These are phyloP conservation scores for Myripristis jacobus DNA, from an alignment of 2,797 vertebrate species.

Conservation along the genomic window DNA sequence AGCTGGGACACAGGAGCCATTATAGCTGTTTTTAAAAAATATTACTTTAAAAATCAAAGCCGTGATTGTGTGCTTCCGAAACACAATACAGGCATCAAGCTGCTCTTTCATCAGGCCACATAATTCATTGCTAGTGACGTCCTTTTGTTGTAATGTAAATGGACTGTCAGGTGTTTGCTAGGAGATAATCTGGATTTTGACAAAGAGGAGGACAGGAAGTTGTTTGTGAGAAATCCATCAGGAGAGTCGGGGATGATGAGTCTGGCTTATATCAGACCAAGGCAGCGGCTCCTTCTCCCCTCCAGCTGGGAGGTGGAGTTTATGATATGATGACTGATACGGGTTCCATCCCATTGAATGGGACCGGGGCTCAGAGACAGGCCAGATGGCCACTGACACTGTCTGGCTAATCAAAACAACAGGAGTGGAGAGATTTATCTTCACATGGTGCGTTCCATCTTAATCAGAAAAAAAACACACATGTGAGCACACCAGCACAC, in stretches of 20 bases:
- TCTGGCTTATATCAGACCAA: constrained; percentile 1
- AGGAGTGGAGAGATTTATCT: constrained; percentile 50
- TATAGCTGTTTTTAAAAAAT: background rate
- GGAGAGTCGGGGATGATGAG: constrained; percentile 25
- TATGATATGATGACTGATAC: constrained; percentile 44
- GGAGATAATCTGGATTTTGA: constrained; percentile 7
- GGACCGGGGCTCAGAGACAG: constrained; percentile 9
- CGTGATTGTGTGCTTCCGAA: background rate
- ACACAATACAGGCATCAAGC: background rate
- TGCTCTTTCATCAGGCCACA: background rate
- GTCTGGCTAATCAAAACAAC: constrained; percentile 26
- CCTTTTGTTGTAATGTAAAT: constrained; percentile 21
- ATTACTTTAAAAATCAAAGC: background rate
- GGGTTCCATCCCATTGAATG: constrained; percentile 7
- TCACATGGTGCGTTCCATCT: constrained; percentile 33
- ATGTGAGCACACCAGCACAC: background rate
- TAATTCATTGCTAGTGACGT: background rate
- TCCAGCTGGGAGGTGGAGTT: constrained; percentile 46
- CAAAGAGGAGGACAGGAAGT: background rate
- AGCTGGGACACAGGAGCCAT: no score
- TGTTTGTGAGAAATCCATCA: constrained; percentile 23
- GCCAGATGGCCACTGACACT: constrained; percentile 52
- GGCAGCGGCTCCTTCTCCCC: constrained; percentile 3
- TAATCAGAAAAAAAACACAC: constrained; percentile 29
- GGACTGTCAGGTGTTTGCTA: constrained; percentile 32